phyloP scores from a whole-genome alignment of 2,113 vertebrate species.

The Cinclus cinclus region DNA sequence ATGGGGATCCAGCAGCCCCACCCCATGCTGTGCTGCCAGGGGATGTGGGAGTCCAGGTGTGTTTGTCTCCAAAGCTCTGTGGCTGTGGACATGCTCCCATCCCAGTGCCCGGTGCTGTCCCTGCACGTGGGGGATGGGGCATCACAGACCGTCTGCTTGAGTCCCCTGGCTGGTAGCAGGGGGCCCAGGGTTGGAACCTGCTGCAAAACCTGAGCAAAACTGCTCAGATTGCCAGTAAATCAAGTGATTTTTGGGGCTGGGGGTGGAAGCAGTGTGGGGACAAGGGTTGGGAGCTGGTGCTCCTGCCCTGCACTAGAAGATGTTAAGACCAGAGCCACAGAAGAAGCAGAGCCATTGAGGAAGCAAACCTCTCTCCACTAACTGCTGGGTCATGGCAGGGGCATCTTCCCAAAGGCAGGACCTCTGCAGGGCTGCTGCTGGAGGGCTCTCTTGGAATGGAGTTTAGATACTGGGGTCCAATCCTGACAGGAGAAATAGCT shows the following conservation, averaged over 20 bases:
- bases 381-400: not conserved
- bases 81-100: accelerated
- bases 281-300: not conserved
- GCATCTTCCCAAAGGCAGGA: not conserved
- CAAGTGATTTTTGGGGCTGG: not conserved
- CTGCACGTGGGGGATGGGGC: accelerated
- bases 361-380: not conserved
- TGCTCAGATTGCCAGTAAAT: not conserved
- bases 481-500: not conserved
- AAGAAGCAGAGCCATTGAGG: not conserved
- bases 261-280: not conserved
- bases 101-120: not conserved
- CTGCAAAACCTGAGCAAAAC: not conserved
- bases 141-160: accelerated
- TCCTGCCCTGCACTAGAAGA: not conserved
- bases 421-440: not conserved
- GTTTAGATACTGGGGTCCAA: not conserved
- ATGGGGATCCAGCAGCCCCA: accelerated
- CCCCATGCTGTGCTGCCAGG: accelerated
- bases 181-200: not conserved
- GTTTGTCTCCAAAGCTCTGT: not conserved
- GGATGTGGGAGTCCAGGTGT: not conserved
- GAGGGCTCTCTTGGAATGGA: no score
- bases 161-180: not conserved
- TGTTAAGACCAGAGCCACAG: not conserved